Evolutionary conservation across 2,888 invertebrate genomes (phyloP), one percentile per base, ranked within the genome.

Genomic region (Agrotis segetum): DNA sequence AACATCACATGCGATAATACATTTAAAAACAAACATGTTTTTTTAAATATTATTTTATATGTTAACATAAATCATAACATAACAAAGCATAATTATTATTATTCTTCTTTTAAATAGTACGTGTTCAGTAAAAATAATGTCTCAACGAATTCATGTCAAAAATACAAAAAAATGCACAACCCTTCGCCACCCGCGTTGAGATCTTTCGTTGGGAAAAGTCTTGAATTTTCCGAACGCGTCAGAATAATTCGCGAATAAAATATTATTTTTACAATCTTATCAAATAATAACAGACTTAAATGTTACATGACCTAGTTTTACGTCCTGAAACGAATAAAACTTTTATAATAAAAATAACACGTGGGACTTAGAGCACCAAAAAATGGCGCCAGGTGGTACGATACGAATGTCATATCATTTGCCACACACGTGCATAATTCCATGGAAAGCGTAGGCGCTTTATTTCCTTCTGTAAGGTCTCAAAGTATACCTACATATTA

Each of bases 371-470:
- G 68, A 64, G 63, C 53, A 68, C 68, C 60, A 50, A 69, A 81
- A 81, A 71, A 17, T 63, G n/a, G 6, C 72, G 74, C 80, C 83
- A 83, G 84, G 80, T 84, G 85, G 70, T 74, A 56, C 67, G 60
- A 59, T 74, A 56, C 67, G 60, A 59, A 66, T 71, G 70, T 58
- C 73, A 74, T 77, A 81, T 77, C 52, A 63, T 72, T 65, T 69
- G 58, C 70, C 72, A 62, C 84, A 80, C 82, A 85, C 78, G 81
- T 81, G 80, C 78, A 82, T 80, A 80, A 71, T 82, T 81, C 75
- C 67, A 63, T 84, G 75, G 80, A 80, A 74, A 59, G 69, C 77
- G 75, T 74, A 72, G 77, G 80, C 71, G 77, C 64, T 40, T 70
- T 74, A 82, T 84, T 77, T 74, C 74, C 68, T 77, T 78, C 58